Conservation (phyloP, 2,888 invertebrate species). For the Pseudoips prasinana region DNA sequence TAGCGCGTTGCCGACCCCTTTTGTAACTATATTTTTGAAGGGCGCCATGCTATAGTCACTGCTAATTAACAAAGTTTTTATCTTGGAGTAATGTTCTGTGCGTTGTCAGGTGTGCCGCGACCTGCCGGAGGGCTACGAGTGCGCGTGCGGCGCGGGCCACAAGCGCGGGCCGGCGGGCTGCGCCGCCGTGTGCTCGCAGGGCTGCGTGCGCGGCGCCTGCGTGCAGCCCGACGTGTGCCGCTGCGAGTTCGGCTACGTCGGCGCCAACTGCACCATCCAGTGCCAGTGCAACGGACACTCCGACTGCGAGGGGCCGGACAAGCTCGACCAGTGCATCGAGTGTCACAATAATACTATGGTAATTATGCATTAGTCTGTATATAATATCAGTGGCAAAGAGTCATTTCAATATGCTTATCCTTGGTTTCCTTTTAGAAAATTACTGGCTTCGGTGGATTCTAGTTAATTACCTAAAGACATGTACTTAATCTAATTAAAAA, state of each 20-base stretch:
- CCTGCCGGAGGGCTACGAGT: slow-evolving; percentile 89
- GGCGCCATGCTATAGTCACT: no score
- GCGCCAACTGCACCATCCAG: slow-evolving; percentile 95
- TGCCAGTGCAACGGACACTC: slow-evolving; percentile 98
- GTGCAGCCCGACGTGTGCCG: slow-evolving; percentile 91
- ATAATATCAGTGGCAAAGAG: no score
- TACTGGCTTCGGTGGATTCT: not conserved
- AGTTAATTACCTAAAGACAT: no score
- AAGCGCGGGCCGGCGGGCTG: slow-evolving; percentile 80
- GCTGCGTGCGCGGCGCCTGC: slow-evolving; percentile 93
- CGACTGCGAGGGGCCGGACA: slow-evolving; percentile 93
- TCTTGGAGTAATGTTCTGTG: no score
- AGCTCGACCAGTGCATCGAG: slow-evolving; percentile 89
- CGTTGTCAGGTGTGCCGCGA: slow-evolving; percentile 94
- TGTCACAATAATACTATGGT: slow-evolving; percentile 96
- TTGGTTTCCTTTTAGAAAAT: not conserved
- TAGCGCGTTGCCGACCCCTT: no score
- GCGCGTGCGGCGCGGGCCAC: slow-evolving; percentile 88
- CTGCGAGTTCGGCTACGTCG: slow-evolving; percentile 97
- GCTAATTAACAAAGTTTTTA: no score
- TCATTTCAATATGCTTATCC: not conserved
- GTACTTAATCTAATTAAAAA: no score
- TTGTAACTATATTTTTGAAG: no score
- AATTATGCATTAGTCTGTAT: no score
- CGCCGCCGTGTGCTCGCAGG: slow-evolving; percentile 90